Percentiles rank a stretch among this genome's conserved stretches.
phyloP scores from a whole-genome alignment of 2,888 invertebrate species.

The Lathronympha strigana region DNA sequence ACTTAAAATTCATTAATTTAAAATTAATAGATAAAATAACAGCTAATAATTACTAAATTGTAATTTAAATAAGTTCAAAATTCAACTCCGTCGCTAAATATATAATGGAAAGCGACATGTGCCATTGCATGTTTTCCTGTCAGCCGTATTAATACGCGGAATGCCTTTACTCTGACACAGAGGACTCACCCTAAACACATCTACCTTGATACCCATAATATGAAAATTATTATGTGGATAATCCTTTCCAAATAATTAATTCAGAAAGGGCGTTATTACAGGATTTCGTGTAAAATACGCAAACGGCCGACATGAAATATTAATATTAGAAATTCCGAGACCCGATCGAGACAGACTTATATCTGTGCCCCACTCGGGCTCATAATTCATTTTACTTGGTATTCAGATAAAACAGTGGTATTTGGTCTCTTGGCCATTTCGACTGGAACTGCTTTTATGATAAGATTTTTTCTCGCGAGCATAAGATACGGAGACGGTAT shows the following conservation, averaged over 20 bases:
- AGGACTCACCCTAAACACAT: constrained; percentile 2
- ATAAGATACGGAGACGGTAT: background rate
- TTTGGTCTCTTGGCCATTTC: background rate
- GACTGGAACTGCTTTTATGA: background rate
- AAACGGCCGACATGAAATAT: constrained; percentile 18
- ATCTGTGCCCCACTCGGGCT: background rate
- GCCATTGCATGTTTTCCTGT: too few relatives aligned
- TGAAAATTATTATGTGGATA: constrained; percentile 30
- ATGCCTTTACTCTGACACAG: background rate
- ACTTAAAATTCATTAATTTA: too few relatives aligned
- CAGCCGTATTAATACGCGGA: too few relatives aligned
- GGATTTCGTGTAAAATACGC: constrained; percentile 24
- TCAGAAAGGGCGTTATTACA: constrained; percentile 4
- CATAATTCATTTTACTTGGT: background rate
- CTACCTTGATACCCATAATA: constrained; percentile 24
- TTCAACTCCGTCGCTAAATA: too few relatives aligned
- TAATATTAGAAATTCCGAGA: background rate
- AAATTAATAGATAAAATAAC: too few relatives aligned
- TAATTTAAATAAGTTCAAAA: too few relatives aligned
- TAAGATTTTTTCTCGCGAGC: background rate
- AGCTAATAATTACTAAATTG: too few relatives aligned
- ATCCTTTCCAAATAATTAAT: constrained; percentile 37
- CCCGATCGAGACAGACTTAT: background rate
- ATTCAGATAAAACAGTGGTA: background rate
- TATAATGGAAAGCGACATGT: too few relatives aligned